Percentiles rank a stretch among this genome's conserved stretches.
Conservation (phyloP, 1,140 invertebrate genomes). For the Meloidogyne hapla region DNA sequence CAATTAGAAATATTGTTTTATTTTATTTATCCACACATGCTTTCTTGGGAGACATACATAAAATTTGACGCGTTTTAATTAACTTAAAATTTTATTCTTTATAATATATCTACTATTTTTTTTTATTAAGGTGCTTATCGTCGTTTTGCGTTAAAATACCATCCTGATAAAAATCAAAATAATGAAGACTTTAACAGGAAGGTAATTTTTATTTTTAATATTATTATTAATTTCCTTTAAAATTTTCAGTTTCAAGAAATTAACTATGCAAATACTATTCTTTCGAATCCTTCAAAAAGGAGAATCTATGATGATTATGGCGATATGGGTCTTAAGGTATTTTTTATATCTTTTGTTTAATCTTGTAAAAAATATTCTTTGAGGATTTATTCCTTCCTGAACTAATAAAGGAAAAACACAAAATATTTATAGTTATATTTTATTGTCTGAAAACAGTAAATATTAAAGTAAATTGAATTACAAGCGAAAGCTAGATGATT, state of each 20-base stretch:
- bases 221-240: not conserved
- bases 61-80: too few relatives aligned
- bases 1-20: too few relatives aligned
- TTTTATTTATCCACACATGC: not conserved
- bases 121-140: constrained; percentile 75
- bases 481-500: too few relatives aligned
- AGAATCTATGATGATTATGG: constrained; percentile 67
- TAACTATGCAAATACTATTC: constrained; percentile 66
- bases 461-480: too few relatives aligned
- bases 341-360: too few relatives aligned
- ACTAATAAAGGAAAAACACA: too few relatives aligned
- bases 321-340: constrained; percentile 66
- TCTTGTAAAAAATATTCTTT: too few relatives aligned
- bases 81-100: too few relatives aligned
- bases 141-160: constrained; percentile 88
- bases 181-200: constrained; percentile 56
- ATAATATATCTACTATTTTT: too few relatives aligned
- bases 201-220: constrained; percentile 27
- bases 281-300: constrained; percentile 66
- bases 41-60: not conserved
- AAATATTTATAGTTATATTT: too few relatives aligned
- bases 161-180: constrained; percentile 88
- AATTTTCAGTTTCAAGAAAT: constrained; percentile 67
- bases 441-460: too few relatives aligned
- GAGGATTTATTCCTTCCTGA: too few relatives aligned